These are phyloP conservation scores for Tupaia tana DNA, from an alignment of 2,113 vertebrate species.

Conservation along the genomic window DNA sequence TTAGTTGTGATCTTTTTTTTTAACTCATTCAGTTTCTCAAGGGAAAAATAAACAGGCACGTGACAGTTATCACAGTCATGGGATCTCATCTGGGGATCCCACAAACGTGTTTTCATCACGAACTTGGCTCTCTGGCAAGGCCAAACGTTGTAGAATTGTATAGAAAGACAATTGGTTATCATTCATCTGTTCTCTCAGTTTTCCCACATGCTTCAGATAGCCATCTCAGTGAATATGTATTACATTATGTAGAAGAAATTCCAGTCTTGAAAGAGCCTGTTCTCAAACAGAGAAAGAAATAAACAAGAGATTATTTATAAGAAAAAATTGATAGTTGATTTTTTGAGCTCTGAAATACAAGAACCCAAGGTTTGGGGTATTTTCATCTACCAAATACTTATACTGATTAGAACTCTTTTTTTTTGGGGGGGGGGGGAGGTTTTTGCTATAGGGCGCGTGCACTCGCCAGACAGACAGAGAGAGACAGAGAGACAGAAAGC, in stretches of 20 bases:
- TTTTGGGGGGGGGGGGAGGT: too few relatives aligned
- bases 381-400: not conserved
- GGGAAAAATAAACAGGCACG: slow-evolving; percentile 91
- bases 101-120: slow-evolving; percentile 57
- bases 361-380: not conserved
- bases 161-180: slow-evolving; percentile 79
- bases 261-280: not conserved
- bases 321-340: not conserved
- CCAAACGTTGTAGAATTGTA: slow-evolving; percentile 43
- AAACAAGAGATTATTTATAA: not conserved
- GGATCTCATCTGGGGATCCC: slow-evolving; percentile 75
- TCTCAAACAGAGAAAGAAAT: slow-evolving; percentile 33
- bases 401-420: not conserved
- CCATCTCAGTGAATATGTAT: slow-evolving; percentile 22
- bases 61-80: slow-evolving; percentile 84
- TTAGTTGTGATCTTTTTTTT: slow-evolving; percentile 93
- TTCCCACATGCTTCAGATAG: slow-evolving; percentile 63
- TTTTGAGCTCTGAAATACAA: not conserved
- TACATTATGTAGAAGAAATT: slow-evolving; percentile 19
- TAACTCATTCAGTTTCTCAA: slow-evolving; percentile 92
- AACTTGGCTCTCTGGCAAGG: slow-evolving; percentile 16
- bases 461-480: too few relatives aligned
- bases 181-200: slow-evolving; percentile 71
- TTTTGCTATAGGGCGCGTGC: too few relatives aligned
- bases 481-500: too few relatives aligned